Evolutionary conservation across 2,797 vertebrate genomes (phyloP).

Genomic region (Anableps anableps): DNA sequence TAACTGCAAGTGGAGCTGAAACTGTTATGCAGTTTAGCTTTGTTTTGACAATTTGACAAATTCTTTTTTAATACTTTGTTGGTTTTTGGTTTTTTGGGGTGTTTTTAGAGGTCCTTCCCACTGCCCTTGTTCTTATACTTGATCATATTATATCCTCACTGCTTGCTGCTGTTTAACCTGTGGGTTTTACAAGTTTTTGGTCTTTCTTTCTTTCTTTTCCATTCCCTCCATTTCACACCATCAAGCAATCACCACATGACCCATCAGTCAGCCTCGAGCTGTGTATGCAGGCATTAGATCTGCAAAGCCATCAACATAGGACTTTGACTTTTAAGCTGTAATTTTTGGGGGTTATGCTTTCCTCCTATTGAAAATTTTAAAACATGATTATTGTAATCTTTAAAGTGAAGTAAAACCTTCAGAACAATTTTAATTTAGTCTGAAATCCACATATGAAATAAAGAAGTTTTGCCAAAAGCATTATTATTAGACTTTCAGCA

Average conservation of each 20-base stretch:
- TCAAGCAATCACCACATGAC: too few species aligned
- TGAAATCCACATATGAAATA: conserved; percentile 3
- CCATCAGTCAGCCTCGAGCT: too few species aligned
- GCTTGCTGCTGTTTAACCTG: too few species aligned
- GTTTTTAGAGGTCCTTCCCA: too few species aligned
- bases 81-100: too few species aligned
- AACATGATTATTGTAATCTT: neutral
- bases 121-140: too few species aligned
- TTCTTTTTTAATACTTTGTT: neutral
- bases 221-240: too few species aligned
- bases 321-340: neutral
- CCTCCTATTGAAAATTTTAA: neutral
- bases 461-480: conserved; percentile 25
- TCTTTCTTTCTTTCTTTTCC: too few species aligned
- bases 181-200: too few species aligned
- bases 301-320: neutral
- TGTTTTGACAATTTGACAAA: neutral
- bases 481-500: conserved; percentile 44
- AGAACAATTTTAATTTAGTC: neutral
- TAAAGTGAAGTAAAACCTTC: neutral
- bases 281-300: too few species aligned
- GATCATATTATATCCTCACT: too few species aligned
- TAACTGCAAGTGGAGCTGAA: neutral
- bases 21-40: neutral
- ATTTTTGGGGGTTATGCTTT: neutral